Conservation (phyloP, 2,888 invertebrate species). For the Nemotelus pantherinus region DNA sequence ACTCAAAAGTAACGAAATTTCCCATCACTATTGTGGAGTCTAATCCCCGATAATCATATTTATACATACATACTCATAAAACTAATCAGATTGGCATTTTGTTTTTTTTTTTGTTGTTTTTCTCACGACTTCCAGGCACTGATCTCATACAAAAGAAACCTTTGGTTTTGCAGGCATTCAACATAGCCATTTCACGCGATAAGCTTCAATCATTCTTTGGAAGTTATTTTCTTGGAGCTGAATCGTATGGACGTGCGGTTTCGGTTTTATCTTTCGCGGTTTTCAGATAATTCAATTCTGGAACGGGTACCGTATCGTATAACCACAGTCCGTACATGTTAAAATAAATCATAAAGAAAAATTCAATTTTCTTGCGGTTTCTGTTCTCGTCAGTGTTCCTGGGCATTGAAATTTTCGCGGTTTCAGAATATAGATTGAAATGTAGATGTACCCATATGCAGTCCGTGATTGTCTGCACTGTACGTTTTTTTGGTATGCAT, state of each 20-base stretch:
- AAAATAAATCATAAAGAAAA: neutral
- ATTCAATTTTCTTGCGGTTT: constrained; percentile 33
- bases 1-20: too few species aligned
- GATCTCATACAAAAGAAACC: neutral
- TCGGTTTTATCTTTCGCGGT: constrained; percentile 49
- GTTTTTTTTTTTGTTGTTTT: neutral
- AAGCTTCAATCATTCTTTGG: neutral
- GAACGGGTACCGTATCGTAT: constrained; percentile 30
- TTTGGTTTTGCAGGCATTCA: neutral
- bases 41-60: constrained; percentile 8
- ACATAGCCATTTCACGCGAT: neutral
- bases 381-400: neutral
- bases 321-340: neutral
- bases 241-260: constrained; percentile 42
- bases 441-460: too few species aligned
- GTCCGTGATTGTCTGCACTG: too few species aligned
- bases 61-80: too few species aligned
- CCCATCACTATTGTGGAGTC: too few species aligned
- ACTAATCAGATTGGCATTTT: neutral
- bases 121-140: neutral
- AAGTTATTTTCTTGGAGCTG: neutral
- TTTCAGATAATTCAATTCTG: constrained; percentile 44
- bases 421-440: too few species aligned
- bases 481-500: too few species aligned
- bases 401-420: too few species aligned